These are phyloP conservation scores for Agrotis segetum DNA, from an alignment of 2,888 invertebrate genomes.

Conservation along the genomic window DNA sequence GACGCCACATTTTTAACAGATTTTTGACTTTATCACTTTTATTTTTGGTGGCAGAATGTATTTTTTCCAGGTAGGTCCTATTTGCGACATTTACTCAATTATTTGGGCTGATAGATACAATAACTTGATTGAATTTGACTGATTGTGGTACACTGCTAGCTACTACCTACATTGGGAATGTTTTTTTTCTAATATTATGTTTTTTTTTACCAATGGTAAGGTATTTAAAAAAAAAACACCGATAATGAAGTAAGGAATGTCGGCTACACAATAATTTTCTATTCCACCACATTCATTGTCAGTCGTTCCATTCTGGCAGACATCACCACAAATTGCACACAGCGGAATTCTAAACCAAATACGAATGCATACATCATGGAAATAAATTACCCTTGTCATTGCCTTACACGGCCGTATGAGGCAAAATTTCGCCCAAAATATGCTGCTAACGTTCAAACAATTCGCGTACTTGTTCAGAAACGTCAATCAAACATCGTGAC, in stretches of 20 bases:
- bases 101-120: neutral
- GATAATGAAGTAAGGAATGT: neutral
- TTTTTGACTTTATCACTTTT: no score
- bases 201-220: neutral
- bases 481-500: constrained; percentile 76
- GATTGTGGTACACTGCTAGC: no score
- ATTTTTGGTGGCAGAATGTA: no score
- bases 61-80: neutral
- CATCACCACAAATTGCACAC: constrained; percentile 42
- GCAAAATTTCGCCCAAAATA: constrained; percentile 49
- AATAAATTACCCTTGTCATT: constrained; percentile 57
- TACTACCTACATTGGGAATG: no score
- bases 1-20: no score
- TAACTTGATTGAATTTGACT: neutral
- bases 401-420: constrained; percentile 39
- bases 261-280: constrained; percentile 11
- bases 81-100: neutral
- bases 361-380: constrained; percentile 54
- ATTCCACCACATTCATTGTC: constrained; percentile 23
- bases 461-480: constrained; percentile 56
- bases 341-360: constrained; percentile 43
- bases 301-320: constrained; percentile 22
- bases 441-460: constrained; percentile 55
- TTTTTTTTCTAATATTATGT: no score
- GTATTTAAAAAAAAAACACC: neutral